phyloP scores from a whole-genome alignment of 2,888 invertebrate species.

The Pocota personata region DNA sequence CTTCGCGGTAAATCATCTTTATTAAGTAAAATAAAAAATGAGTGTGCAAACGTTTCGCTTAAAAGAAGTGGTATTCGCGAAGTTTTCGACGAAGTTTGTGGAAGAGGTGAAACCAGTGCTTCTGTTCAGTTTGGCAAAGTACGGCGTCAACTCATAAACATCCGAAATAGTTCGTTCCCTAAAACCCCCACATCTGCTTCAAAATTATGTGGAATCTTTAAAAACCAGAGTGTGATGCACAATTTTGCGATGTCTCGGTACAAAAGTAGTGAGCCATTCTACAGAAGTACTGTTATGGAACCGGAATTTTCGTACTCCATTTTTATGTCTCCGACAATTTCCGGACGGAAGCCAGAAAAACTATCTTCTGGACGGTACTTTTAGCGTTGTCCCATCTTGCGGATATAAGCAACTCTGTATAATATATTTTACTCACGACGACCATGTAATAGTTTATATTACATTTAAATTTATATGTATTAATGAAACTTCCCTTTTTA shows the following conservation, averaged over 20 bases:
- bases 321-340: conserved; percentile 5
- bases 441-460: not conserved
- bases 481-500: not conserved
- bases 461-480: not conserved
- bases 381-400: too few relatives aligned
- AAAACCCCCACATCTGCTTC: too few relatives aligned
- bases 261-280: conserved; percentile 4
- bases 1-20: not conserved
- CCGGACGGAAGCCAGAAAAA: not conserved
- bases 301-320: not conserved
- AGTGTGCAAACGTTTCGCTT: not conserved
- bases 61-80: too few relatives aligned
- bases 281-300: not conserved
- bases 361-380: too few relatives aligned
- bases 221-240: not conserved
- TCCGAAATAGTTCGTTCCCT: too few relatives aligned
- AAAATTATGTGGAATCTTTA: not conserved
- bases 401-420: conserved; percentile 6
- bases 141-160: too few relatives aligned
- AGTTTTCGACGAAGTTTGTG: too few relatives aligned
- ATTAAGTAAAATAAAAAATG: not conserved
- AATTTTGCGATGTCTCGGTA: conserved; percentile 12
- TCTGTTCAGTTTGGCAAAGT: too few relatives aligned
- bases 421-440: not conserved
- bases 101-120: too few relatives aligned